Conservation (phyloP, 2,797 vertebrate species). For the Acanthiza pusilla region DNA sequence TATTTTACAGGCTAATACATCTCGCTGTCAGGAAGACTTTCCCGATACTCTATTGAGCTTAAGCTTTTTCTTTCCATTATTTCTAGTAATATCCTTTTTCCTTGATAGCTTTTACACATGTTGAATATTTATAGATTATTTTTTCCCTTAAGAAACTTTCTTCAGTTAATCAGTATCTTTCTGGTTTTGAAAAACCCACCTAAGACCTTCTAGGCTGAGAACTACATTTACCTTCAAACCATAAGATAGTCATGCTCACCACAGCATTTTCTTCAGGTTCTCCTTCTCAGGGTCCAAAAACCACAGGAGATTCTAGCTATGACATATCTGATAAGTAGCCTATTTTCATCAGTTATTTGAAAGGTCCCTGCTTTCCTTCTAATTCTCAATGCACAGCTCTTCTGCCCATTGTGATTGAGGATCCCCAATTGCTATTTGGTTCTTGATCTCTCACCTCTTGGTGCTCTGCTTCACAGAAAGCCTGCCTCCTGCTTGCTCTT, state of each 20-base stretch:
- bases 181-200: neutral
- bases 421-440: neutral
- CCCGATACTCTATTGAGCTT: neutral
- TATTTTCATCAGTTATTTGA: neutral
- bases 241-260: neutral
- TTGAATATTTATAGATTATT: conserved; percentile 6
- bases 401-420: neutral
- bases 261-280: neutral
- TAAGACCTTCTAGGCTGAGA: neutral
- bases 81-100: conserved; percentile 7
- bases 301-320: neutral
- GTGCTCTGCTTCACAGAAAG: neutral
- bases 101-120: neutral
- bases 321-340: neutral
- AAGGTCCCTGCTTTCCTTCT: neutral
- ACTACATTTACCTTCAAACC: neutral
- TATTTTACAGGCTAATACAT: conserved; percentile 45
- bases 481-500: neutral
- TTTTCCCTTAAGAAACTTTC: neutral
- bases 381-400: rapidly evolving
- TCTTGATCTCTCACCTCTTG: neutral
- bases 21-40: conserved; percentile 1
- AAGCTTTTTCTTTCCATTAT: conserved; percentile 27
- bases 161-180: neutral
- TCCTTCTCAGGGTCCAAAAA: neutral